Evolutionary conservation across 2,113 vertebrate species (phyloP).

Genomic region (Ornithorhynchus anatinus): DNA sequence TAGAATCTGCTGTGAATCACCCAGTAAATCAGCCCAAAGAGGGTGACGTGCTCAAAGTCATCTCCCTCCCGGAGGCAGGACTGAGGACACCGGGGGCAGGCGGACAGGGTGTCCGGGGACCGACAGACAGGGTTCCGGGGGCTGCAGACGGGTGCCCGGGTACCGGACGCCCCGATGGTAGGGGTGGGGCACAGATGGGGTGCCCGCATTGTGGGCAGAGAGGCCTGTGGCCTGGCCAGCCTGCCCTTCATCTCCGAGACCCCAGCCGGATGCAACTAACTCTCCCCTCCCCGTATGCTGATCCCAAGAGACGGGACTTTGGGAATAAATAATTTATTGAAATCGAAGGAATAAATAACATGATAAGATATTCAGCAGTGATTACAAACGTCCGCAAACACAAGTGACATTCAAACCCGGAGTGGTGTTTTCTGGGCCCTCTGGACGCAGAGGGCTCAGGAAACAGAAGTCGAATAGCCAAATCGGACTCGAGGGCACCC

Average conservation of each 20-base stretch:
- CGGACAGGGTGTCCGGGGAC: background rate
- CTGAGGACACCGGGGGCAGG: background rate
- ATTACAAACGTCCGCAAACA: constrained; percentile 47
- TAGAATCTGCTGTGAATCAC: background rate
- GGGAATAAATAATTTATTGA: constrained; percentile 58
- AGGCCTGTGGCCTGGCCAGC: too few species aligned
- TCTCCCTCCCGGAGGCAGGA: background rate
- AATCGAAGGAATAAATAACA: constrained; percentile 45
- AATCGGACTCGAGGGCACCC: background rate
- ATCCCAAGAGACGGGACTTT: background rate
- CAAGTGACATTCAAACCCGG: background rate
- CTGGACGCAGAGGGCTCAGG: background rate
- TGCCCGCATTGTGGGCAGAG: too few species aligned
- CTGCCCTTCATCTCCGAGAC: background rate
- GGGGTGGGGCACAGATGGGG: too few species aligned
- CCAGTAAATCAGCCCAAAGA: background rate
- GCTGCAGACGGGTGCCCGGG: too few species aligned
- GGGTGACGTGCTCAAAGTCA: background rate
- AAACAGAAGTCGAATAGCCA: background rate
- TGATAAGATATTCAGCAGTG: background rate
- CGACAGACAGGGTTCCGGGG: background rate
- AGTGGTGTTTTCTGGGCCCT: rapidly evolving
- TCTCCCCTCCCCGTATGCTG: background rate
- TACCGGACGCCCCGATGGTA: background rate
- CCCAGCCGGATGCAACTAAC: background rate